Percentiles rank a stretch among this genome's conserved stretches.
Evolutionary conservation across 2,888 invertebrate genomes (phyloP).

Genomic region (Diadegma fenestrale): DNA sequence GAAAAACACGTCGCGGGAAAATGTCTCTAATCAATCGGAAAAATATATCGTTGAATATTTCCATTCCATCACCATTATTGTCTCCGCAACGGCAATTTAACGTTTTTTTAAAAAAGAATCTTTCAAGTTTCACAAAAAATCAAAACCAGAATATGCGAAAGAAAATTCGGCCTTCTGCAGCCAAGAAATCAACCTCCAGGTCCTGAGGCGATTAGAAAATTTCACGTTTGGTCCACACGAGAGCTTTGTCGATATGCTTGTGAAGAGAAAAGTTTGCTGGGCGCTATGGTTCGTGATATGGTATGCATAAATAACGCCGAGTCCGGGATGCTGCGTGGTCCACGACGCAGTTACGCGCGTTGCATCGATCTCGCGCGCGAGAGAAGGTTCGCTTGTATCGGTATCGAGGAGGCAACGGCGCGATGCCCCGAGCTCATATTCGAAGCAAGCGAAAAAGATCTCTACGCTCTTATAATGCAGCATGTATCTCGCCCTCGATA

Average conservation of each 20-base stretch:
- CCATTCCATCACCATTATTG: background rate
- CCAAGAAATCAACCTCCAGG: background rate
- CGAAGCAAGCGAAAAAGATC: constrained; percentile 10
- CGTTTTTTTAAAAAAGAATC: background rate
- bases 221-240: background rate
- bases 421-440: constrained; percentile 31
- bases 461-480: constrained; percentile 26
- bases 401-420: constrained; percentile 11
- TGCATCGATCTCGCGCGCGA: constrained; percentile 58
- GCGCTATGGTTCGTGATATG: constrained; percentile 55
- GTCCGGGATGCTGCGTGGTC: constrained; percentile 12
- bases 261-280: constrained; percentile 52
- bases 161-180: background rate
- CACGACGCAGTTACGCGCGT: constrained; percentile 45
- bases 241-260: background rate
- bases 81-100: background rate
- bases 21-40: background rate
- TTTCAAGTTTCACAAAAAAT: background rate
- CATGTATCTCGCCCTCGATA: constrained; percentile 37
- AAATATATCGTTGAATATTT: background rate
- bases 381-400: constrained; percentile 40
- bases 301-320: constrained; percentile 54
- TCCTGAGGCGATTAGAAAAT: no score
- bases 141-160: background rate
- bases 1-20: background rate